phyloP scores from a whole-genome alignment of 2,888 invertebrate species.

The Lycophotia porphyrea region DNA sequence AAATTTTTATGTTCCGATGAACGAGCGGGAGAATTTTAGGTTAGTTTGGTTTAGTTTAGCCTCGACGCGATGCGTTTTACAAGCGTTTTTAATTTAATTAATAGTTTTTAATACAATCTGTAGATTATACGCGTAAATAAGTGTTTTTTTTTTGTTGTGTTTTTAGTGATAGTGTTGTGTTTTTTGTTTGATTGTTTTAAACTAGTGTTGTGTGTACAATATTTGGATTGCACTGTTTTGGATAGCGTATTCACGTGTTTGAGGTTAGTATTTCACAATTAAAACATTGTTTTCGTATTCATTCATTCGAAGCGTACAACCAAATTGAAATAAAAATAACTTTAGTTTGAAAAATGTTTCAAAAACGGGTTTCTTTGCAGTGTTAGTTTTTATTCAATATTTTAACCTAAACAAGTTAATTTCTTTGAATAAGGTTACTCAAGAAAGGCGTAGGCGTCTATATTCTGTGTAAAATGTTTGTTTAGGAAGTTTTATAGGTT shows the following conservation, averaged over 20 bases:
- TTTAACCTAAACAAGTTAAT: background rate
- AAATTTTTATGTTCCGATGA: constrained; percentile 83
- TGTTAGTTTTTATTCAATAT: background rate
- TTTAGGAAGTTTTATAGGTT: constrained; percentile 36
- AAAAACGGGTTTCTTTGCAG: background rate
- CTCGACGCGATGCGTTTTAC: constrained; percentile 73
- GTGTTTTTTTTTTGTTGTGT: constrained; percentile 60
- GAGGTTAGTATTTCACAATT: constrained; percentile 53
- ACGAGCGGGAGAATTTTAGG: constrained; percentile 81
- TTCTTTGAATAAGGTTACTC: background rate
- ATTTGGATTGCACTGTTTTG: constrained; percentile 63
- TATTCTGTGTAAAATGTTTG: background rate
- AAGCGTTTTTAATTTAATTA: constrained; percentile 63
- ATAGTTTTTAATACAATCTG: constrained; percentile 50
- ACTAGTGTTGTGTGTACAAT: constrained; percentile 43
- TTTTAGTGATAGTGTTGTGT: constrained; percentile 45
- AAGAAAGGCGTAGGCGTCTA: background rate
- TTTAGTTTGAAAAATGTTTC: background rate
- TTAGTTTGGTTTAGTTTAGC: constrained; percentile 83
- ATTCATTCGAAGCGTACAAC: constrained; percentile 7
- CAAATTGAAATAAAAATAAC: background rate
- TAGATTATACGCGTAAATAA: constrained; percentile 50
- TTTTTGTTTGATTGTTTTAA: constrained; percentile 8
- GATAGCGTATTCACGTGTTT: constrained; percentile 50
- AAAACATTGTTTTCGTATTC: background rate